phyloP scores from a whole-genome alignment of 1,140 invertebrate genomes.

The Papilio helenus region DNA sequence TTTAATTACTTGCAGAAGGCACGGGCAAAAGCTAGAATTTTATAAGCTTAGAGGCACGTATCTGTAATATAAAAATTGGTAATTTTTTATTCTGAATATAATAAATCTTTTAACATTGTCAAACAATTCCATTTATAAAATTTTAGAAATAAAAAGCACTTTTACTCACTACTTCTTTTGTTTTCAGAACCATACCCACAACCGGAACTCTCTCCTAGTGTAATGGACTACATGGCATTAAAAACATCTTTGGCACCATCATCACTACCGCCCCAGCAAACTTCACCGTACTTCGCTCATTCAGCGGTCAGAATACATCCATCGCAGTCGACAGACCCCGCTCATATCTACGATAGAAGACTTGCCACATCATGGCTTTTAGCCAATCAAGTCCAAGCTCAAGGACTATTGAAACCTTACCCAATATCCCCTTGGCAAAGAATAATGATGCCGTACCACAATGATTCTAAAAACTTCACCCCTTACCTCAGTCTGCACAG shows the following conservation, averaged over 20 bases:
- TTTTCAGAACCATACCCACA: constrained; percentile 76
- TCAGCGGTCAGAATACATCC: constrained; percentile 66
- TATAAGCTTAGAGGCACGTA: too few species aligned
- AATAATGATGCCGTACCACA: constrained; percentile 81
- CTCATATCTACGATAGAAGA: constrained; percentile 77
- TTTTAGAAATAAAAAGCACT: too few species aligned
- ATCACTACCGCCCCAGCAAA: constrained; percentile 60
- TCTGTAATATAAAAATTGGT: too few species aligned
- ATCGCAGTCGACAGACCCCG: constrained; percentile 60
- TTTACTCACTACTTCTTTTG: too few species aligned
- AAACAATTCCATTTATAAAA: too few species aligned
- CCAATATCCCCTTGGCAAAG: constrained; percentile 82
- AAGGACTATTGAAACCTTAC: constrained; percentile 74
- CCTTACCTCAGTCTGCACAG: constrained; percentile 71
- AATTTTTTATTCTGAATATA: too few species aligned
- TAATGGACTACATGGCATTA: constrained; percentile 76
- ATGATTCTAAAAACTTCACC: constrained; percentile 71
- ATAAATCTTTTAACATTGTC: too few species aligned
- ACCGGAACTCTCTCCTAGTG: constrained; percentile 68
- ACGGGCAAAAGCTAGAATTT: too few species aligned
- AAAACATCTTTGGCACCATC: constrained; percentile 62
- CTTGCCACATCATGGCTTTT: constrained; percentile 84
- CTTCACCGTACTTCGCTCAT: constrained; percentile 76
- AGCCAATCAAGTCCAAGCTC: constrained; percentile 79
- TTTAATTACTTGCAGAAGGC: too few species aligned